Conservation (phyloP, 2,113 vertebrate species). For the Pygoscelis adeliae region DNA sequence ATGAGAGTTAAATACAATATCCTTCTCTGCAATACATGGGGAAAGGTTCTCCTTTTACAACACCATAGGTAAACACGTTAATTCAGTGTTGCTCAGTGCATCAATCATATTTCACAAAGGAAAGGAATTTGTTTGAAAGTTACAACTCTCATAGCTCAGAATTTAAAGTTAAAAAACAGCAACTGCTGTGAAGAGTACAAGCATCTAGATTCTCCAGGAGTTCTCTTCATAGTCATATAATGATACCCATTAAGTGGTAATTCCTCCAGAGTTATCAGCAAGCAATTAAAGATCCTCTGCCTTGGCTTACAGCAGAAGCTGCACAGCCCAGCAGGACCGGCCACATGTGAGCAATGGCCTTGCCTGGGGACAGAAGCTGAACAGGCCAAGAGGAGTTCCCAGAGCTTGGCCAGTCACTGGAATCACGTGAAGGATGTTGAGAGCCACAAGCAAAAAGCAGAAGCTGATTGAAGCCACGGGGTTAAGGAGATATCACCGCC, state of each 20-base stretch:
- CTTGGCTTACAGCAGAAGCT: conserved; percentile 41
- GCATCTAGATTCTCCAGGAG: not conserved
- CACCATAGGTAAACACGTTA: not conserved
- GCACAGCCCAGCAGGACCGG: not conserved
- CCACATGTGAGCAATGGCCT: not conserved
- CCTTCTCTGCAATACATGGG: not conserved
- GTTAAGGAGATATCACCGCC: not conserved
- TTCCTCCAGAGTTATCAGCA: not conserved
- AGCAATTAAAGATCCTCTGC: conserved; percentile 20
- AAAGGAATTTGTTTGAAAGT: not conserved
- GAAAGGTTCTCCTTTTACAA: not conserved
- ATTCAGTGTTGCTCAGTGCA: not conserved
- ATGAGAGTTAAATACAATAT: not conserved
- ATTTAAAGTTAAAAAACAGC: conserved; percentile 35
- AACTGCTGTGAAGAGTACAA: not conserved
- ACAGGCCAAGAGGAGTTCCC: not conserved
- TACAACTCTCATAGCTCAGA: not conserved
- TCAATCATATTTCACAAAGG: not conserved
- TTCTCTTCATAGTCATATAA: conserved; percentile 40
- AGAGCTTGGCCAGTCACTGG: not conserved
- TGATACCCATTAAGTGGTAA: not conserved
- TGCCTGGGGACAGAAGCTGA: not conserved
- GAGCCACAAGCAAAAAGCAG: not conserved
- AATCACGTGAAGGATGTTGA: not conserved
- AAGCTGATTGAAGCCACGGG: not conserved